Percentiles rank a stretch among this genome's conserved stretches.
Evolutionary conservation across 2,113 vertebrate genomes (phyloP).

Genomic region (Nothocercus julius): DNA sequence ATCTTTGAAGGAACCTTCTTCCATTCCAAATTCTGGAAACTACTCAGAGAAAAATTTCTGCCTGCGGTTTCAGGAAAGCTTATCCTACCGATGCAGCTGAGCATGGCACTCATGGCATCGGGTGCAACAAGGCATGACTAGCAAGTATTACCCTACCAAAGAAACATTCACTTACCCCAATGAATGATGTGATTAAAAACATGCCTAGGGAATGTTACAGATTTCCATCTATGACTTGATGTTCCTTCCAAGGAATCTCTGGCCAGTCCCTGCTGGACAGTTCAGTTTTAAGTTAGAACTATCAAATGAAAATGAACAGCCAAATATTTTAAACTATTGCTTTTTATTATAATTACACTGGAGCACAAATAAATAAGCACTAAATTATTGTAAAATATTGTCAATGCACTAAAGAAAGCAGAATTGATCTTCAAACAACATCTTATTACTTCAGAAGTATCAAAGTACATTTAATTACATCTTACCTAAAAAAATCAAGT

Average conservation of each 20-base stretch:
- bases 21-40: neutral
- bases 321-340: slow-evolving; percentile 85
- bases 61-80: neutral
- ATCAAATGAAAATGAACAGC: slow-evolving; percentile 31
- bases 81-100: neutral
- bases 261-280: neutral
- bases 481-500: slow-evolving; percentile 86
- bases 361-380: slow-evolving; percentile 89
- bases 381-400: slow-evolving; percentile 85
- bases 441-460: slow-evolving; percentile 85
- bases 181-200: neutral
- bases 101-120: neutral
- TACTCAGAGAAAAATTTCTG: neutral
- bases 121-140: neutral
- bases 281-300: neutral
- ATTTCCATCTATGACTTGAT: neutral
- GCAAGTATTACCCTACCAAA: slow-evolving; percentile 30
- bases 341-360: slow-evolving; percentile 86
- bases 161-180: neutral
- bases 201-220: neutral
- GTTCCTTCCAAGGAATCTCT: slow-evolving; percentile 16
- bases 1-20: neutral
- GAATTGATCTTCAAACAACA: slow-evolving; percentile 79
- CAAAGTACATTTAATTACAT: slow-evolving; percentile 88
- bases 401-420: slow-evolving; percentile 85